Conservation (phyloP, 92 coral and sea anemone genomes). For the Plumapathes pennacea region DNA sequence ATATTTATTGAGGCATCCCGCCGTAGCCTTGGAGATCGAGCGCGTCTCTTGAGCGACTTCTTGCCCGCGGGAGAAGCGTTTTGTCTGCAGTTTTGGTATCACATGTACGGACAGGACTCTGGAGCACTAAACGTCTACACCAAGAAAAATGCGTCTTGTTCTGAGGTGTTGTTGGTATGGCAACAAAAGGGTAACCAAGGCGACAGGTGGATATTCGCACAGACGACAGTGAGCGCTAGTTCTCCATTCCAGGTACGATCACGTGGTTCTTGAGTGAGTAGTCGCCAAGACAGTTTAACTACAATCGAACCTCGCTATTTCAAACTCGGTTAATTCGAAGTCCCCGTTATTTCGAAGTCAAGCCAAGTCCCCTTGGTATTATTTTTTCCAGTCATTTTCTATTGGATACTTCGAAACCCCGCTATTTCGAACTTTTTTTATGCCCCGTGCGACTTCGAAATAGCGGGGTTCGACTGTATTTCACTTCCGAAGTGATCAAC, state of each 20-base stretch:
- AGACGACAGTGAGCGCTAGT: conserved; percentile 16
- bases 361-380: no score
- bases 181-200: conserved; percentile 27
- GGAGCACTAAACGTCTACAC: conserved; percentile 33
- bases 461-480: no score
- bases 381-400: no score
- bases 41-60: conserved; percentile 39
- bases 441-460: no score
- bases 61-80: conserved; percentile 6
- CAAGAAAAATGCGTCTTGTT: conserved; percentile 18
- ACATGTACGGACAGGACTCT: conserved; percentile 31
- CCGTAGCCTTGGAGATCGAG: conserved; percentile 23
- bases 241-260: conserved; percentile 20
- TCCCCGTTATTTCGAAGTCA: no score
- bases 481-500: no score
- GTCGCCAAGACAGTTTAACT: not conserved
- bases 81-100: conserved; percentile 61
- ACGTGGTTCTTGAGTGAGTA: not conserved
- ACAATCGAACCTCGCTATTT: not conserved
- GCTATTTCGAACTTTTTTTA: no score
- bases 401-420: no score
- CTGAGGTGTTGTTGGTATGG: conserved; percentile 18
- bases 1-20: conserved; percentile 39
- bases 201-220: conserved; percentile 47
- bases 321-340: no score